phyloP scores from a whole-genome alignment of 2,888 invertebrate genomes.

The Rhorus exstirpatorius region DNA sequence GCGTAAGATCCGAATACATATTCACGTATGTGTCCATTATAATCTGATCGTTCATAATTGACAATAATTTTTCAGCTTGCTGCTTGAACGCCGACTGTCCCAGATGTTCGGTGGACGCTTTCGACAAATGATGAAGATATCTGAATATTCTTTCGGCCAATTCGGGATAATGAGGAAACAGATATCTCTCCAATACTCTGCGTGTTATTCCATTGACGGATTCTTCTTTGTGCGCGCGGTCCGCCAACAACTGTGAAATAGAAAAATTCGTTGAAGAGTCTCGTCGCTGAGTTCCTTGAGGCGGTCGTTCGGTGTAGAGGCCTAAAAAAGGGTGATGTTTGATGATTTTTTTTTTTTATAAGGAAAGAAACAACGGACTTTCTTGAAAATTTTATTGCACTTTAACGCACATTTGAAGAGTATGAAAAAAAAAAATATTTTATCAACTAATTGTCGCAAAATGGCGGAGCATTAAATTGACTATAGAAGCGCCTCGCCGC shows the following conservation, averaged over 20 bases:
- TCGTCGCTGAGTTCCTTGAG: too few species aligned
- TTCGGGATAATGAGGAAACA: constrained; percentile 93
- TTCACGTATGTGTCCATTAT: constrained; percentile 91
- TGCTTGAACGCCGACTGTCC: constrained; percentile 90
- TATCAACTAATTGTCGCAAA: too few species aligned
- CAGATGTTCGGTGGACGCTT: constrained; percentile 89
- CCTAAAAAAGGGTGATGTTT: too few species aligned
- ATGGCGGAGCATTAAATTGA: too few species aligned
- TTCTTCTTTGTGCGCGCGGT: constrained; percentile 90
- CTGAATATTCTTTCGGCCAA: constrained; percentile 90
- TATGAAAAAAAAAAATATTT: too few species aligned
- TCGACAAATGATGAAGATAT: constrained; percentile 88
- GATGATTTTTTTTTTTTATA: too few species aligned
- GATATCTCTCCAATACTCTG: constrained; percentile 90
- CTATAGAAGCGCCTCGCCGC: too few species aligned
- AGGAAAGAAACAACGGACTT: too few species aligned
- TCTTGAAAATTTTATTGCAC: too few species aligned
- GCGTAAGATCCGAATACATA: constrained; percentile 86
- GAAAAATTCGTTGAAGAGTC: not conserved
- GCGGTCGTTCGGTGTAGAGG: too few species aligned
- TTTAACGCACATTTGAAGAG: too few species aligned
- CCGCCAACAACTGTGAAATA: constrained; percentile 89
- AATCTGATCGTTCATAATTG: constrained; percentile 87
- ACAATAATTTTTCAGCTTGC: constrained; percentile 90
- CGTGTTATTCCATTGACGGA: constrained; percentile 91